phyloP scores from a whole-genome alignment of 2,888 invertebrate species.

The Saturnia japonica region DNA sequence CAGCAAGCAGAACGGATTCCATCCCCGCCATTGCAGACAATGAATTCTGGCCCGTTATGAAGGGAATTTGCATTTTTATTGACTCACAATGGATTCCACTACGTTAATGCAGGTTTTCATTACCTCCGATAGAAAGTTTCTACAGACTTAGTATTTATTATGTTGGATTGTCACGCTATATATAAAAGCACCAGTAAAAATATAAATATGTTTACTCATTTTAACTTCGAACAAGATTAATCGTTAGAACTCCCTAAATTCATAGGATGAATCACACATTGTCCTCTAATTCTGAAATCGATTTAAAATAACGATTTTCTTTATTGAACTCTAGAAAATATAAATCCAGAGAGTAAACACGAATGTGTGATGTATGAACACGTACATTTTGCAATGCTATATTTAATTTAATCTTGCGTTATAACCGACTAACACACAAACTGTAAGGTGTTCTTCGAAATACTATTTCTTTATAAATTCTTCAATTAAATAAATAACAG shows the following conservation, averaged over 20 bases:
- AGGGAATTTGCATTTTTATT: conserved; percentile 71
- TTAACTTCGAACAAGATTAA: background rate
- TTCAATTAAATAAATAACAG: conserved; percentile 2
- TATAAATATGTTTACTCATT: background rate
- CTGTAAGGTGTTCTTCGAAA: background rate
- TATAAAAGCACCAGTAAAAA: background rate
- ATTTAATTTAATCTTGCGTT: background rate
- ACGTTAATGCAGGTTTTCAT: conserved; percentile 40
- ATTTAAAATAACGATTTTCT: background rate
- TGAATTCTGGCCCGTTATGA: conserved; percentile 62
- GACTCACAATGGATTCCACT: conserved; percentile 45
- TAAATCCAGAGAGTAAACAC: background rate
- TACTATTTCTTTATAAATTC: conserved; percentile 1
- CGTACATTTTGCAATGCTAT: background rate
- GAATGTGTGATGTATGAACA: background rate
- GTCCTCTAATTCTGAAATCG: background rate
- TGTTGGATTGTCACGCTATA: background rate
- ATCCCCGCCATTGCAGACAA: conserved; percentile 60
- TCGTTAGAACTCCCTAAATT: background rate
- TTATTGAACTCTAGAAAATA: background rate
- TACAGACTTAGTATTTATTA: background rate
- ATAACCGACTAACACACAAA: background rate
- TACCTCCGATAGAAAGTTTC: background rate
- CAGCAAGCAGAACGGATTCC: conserved; percentile 54
- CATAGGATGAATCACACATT: background rate